Conservation (phyloP, 2,113 vertebrate genomes). For the Bucco capensis region DNA sequence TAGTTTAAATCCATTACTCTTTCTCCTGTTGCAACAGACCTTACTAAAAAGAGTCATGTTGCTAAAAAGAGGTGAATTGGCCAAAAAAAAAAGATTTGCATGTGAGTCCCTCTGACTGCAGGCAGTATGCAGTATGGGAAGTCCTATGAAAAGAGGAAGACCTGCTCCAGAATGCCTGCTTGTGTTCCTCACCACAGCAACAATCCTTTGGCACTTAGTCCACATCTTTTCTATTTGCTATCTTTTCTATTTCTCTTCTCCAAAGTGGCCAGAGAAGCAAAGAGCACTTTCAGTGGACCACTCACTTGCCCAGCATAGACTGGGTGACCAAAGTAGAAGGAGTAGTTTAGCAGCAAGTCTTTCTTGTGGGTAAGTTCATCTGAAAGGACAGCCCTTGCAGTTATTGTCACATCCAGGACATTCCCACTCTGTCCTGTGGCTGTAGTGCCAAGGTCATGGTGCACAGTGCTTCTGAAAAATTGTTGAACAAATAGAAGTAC, state of each 20-base stretch:
- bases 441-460: neutral
- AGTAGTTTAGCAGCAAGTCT: neutral
- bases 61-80: neutral
- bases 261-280: neutral
- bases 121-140: neutral
- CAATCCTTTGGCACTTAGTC: neutral
- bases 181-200: neutral
- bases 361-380: accelerated
- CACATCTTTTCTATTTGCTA: no score
- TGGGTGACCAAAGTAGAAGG: neutral
- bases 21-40: neutral
- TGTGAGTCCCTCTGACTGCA: neutral
- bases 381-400: neutral
- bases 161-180: neutral
- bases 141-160: neutral
- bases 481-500: neutral
- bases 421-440: neutral
- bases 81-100: neutral
- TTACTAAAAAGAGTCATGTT: neutral
- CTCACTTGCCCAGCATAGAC: neutral
- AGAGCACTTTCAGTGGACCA: neutral
- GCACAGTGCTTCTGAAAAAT: neutral
- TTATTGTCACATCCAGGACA: neutral
- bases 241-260: neutral
- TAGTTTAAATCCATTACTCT: neutral